Base-by-base conservation (phyloP, 2,888 invertebrate genomes). In the Tanytarsus gracilentus region DNA sequence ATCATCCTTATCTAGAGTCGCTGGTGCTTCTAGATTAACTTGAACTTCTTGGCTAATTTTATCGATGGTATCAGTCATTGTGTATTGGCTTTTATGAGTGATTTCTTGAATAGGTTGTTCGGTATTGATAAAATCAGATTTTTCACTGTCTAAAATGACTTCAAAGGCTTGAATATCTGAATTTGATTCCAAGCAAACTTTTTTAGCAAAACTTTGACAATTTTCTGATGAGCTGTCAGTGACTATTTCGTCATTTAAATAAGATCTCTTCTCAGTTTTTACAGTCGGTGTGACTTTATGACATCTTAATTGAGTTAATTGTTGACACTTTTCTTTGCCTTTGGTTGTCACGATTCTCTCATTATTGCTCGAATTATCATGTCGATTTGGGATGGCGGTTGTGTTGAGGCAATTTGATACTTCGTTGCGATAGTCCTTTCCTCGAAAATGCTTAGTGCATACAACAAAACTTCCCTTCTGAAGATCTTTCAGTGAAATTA, bases 381-480 rank as follows among this genome's bases (percentile, higher is more conserved):
- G 3, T 3, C 21, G 25, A 29, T 27, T 21, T 18, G 58, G 58
- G 1, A 58, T 23, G 11, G 58, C 29, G 18, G 58, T 58, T 16
- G 44, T 27, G n/a, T 58, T 58, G 1, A 58, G n/a, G 14, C 30
- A 16, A n/a, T 44, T 48, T 48, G 58, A 58, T 7, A 58, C 23
- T 11, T 5, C 30, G 25, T 58, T 58, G 8, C 58, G 16, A 27
- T 58, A 58, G 7, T 29, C 27, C 7, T 4, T 21, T 11, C 29
- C 4, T 7, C 21, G 21, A 21, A 58, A 58, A 48, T 58, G 58
- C 14, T 33, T 44, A 5, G 58, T 58, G 14, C 58, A 58, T 29
- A 58, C 58, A 2, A 48, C 48, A 58, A 27, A 48, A 11, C 48
- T 58, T 23, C 23, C 8, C 11, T 18, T 48, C 11, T 30, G 29